These are phyloP conservation scores for Danio albolineatus DNA, from an alignment of 2,797 vertebrate genomes.

Conservation along the genomic window DNA sequence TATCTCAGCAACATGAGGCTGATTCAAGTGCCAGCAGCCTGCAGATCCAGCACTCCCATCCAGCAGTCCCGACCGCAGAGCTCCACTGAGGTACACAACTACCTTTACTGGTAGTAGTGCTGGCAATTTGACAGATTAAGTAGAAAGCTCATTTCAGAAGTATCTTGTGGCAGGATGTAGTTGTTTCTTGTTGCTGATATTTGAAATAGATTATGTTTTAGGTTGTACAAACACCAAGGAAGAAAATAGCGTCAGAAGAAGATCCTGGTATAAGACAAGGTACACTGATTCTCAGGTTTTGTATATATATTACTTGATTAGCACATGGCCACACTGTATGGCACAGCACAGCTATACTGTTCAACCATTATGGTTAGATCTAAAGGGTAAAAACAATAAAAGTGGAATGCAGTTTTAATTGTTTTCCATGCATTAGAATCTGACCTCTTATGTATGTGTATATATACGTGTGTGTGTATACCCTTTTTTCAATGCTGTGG, in stretches of 20 bases:
- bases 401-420: background rate
- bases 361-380: no score
- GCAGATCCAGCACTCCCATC: conserved; percentile 48
- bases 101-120: background rate
- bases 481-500: no score
- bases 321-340: no score
- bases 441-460: no score
- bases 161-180: background rate
- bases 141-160: background rate
- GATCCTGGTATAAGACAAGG: conserved; percentile 51
- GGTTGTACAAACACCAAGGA: conserved; percentile 66
- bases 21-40: conserved; percentile 75
- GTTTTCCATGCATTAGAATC: no score
- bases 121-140: background rate
- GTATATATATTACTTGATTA: background rate
- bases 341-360: no score
- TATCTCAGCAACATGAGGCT: conserved; percentile 82
- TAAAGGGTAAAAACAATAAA: no score
- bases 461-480: no score
- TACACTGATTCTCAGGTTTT: background rate
- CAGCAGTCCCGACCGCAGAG: conserved; percentile 35
- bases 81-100: conserved; percentile 63
- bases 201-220: conserved; percentile 18
- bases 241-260: conserved; percentile 73
- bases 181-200: background rate